A percentile compares a stretch with the other conserved stretches of the same genome.
Evolutionary conservation across 2,113 vertebrate genomes (phyloP).

Genomic region (Zosterops borbonicus): DNA sequence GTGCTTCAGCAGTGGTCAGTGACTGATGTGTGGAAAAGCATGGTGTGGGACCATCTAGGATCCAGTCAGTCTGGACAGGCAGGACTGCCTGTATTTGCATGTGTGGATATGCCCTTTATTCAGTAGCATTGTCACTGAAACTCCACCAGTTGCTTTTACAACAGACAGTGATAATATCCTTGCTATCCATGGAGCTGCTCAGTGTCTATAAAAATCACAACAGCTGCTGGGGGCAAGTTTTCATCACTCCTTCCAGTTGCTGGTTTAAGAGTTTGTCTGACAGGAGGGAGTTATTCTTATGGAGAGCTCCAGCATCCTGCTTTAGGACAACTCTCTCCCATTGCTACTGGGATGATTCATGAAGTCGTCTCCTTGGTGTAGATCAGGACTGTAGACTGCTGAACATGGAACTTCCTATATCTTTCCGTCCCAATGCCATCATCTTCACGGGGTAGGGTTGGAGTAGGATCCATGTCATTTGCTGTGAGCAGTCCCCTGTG

Average conservation of each 20-base stretch:
- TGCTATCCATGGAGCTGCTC: neutral
- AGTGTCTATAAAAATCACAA: neutral
- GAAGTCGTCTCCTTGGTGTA: neutral
- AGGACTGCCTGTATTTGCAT: neutral
- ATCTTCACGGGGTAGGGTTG: neutral
- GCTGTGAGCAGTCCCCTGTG: neutral
- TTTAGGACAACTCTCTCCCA: neutral
- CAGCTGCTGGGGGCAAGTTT: neutral
- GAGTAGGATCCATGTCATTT: neutral
- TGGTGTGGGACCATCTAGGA: neutral
- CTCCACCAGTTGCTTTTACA: neutral
- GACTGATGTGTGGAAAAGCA: neutral
- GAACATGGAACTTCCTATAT: neutral
- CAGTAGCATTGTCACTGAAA: neutral
- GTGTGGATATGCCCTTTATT: neutral
- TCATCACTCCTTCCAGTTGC: neutral
- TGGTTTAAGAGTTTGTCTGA: neutral
- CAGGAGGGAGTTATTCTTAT: neutral
- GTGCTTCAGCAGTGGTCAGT: neutral
- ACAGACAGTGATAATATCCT: neutral
- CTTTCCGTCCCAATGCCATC: rapidly evolving
- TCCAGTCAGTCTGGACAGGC: neutral
- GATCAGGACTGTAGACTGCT: neutral
- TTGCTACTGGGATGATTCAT: neutral
- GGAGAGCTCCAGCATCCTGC: neutral